phyloP scores from a whole-genome alignment of 1,140 invertebrate species.

The Macrocentrus cingulum region DNA sequence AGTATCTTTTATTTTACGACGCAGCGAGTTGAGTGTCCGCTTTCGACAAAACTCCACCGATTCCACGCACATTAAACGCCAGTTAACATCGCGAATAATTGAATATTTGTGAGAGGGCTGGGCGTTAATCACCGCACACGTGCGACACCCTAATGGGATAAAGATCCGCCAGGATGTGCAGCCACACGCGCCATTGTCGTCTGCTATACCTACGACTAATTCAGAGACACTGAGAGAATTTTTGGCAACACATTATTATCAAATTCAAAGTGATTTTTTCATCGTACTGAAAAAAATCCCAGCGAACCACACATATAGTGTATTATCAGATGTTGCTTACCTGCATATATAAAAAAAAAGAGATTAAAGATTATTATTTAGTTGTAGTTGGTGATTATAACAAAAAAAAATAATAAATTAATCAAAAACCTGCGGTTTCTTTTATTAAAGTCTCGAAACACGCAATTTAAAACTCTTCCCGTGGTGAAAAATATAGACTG shows the following conservation, averaged over 20 bases:
- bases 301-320: too few relatives aligned
- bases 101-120: slow-evolving; percentile 1
- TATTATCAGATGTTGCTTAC: too few relatives aligned
- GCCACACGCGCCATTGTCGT: not conserved
- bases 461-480: not conserved
- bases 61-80: not conserved
- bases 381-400: too few relatives aligned
- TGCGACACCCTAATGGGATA: slow-evolving; percentile 20
- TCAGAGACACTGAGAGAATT: too few relatives aligned
- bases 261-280: too few relatives aligned
- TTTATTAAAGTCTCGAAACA: not conserved
- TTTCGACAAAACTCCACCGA: not conserved
- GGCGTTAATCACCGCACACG: slow-evolving; percentile 18
- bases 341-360: too few relatives aligned
- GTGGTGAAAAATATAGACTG: not conserved
- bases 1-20: slow-evolving; percentile 3
- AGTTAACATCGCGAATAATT: slow-evolving; percentile 8
- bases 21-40: not conserved
- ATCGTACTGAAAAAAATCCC: too few relatives aligned
- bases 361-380: too few relatives aligned
- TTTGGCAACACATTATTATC: too few relatives aligned
- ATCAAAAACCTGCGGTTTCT: too few relatives aligned
- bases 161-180: not conserved
- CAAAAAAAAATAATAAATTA: too few relatives aligned
- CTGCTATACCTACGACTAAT: too few relatives aligned